phyloP scores from a whole-genome alignment of 2,888 invertebrate species.

The Campaea margaritaria region DNA sequence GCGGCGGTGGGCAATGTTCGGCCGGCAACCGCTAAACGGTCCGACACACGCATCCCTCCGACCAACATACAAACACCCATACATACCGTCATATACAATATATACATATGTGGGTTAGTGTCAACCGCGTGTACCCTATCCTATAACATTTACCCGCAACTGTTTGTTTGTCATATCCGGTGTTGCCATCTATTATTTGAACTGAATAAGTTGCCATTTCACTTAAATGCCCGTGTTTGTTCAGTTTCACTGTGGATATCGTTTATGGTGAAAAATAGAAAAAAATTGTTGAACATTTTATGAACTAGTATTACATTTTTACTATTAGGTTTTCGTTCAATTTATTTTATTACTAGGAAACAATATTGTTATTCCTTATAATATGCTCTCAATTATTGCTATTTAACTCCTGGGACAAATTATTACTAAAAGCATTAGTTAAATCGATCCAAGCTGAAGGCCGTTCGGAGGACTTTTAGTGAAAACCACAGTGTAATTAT shows the following conservation, averaged over 20 bases:
- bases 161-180: slow-evolving; percentile 69
- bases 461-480: neutral
- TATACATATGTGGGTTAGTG: slow-evolving; percentile 34
- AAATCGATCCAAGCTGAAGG: neutral
- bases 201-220: slow-evolving; percentile 67
- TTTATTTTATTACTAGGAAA: too few species aligned
- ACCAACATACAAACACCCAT: slow-evolving; percentile 29
- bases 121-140: slow-evolving; percentile 47
- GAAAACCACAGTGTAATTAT: slow-evolving; percentile 4
- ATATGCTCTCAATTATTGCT: too few species aligned
- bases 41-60: slow-evolving; percentile 40
- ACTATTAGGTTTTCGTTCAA: too few species aligned
- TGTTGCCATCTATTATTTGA: slow-evolving; percentile 70
- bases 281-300: too few species aligned
- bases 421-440: neutral
- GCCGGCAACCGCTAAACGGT: slow-evolving; percentile 56
- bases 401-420: too few species aligned
- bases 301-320: too few species aligned
- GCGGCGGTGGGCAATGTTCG: slow-evolving; percentile 49
- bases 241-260: neutral
- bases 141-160: slow-evolving; percentile 61
- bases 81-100: neutral
- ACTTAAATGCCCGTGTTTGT: slow-evolving; percentile 41
- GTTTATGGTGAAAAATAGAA: too few species aligned
- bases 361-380: too few species aligned